These are phyloP conservation scores for Sinelater perroti DNA, from an alignment of 2,888 invertebrate species.

Conservation along the genomic window DNA sequence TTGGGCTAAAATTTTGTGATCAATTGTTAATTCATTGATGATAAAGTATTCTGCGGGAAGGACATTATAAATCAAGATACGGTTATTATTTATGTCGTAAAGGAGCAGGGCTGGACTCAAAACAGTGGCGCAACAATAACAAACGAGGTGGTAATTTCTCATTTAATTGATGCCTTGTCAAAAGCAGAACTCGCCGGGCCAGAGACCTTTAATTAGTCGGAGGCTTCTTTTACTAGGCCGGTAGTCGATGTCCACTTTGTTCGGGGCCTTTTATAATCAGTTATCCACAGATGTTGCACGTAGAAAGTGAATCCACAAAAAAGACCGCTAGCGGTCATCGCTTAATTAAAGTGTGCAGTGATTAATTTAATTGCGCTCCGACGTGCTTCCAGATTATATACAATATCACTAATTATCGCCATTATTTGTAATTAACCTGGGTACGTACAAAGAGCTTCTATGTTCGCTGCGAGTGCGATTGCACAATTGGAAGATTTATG, in stretches of 20 bases:
- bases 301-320: neutral
- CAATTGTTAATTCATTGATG: no score
- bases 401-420: no score
- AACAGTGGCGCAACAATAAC: slow-evolving; percentile 12
- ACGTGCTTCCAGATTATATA: no score
- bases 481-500: slow-evolving; percentile 9
- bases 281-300: neutral
- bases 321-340: neutral
- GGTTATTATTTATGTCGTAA: neutral
- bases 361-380: no score
- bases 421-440: no score
- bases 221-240: slow-evolving; percentile 15
- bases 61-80: neutral
- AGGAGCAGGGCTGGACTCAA: neutral
- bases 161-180: slow-evolving; percentile 2
- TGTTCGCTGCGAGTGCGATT: no score
- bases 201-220: slow-evolving; percentile 27
- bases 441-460: no score
- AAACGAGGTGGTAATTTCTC: slow-evolving; percentile 11
- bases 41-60: no score
- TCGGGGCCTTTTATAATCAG: slow-evolving; percentile 5
- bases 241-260: neutral
- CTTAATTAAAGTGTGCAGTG: slow-evolving; percentile 1
- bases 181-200: slow-evolving; percentile 16
- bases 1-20: no score